Evolutionary conservation across 2,113 vertebrate species (phyloP).

Genomic region (Syrrhaptes paradoxus): DNA sequence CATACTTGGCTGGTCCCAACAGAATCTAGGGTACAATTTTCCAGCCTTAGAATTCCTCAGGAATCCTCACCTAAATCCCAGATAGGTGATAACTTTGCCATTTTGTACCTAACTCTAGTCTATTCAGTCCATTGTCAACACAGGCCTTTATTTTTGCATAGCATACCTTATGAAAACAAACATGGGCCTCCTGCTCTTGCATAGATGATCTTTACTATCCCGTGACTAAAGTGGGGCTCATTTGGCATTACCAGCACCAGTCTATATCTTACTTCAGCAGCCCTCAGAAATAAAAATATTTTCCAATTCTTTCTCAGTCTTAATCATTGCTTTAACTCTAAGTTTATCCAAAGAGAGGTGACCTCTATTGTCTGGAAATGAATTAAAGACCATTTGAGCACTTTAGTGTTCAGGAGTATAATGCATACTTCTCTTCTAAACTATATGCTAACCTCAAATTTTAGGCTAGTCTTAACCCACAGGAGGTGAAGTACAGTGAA

Average conservation of each 20-base stretch:
- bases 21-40: neutral
- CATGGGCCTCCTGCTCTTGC: neutral
- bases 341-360: neutral
- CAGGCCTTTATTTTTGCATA: neutral
- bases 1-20: neutral
- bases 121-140: neutral
- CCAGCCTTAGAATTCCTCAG: neutral
- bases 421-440: neutral
- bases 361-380: neutral
- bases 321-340: neutral
- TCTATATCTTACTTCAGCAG: neutral
- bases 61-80: neutral
- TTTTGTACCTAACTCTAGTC: neutral
- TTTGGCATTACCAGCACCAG: neutral
- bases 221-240: neutral
- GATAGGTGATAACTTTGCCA: neutral
- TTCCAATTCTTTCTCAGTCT: neutral
- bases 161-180: neutral
- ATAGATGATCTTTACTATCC: neutral
- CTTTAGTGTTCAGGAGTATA: neutral
- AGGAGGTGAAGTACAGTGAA: neutral
- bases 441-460: neutral
- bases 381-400: neutral
- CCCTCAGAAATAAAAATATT: neutral
- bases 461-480: neutral